phyloP scores from a whole-genome alignment of 2,888 invertebrate species.

The Phengaris alcon region DNA sequence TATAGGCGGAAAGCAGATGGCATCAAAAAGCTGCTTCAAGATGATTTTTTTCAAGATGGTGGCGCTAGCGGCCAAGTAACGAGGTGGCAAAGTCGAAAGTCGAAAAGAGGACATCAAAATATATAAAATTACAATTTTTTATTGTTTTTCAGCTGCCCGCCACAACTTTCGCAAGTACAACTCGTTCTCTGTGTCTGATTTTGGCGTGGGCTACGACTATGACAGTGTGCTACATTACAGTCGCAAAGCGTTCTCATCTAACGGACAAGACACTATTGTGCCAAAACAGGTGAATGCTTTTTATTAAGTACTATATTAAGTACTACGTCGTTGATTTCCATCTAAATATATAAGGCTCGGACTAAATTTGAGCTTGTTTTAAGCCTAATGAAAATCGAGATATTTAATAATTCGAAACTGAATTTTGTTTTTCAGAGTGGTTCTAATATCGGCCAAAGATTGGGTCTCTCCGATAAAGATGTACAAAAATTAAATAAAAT shows the following conservation, averaged over 20 bases:
- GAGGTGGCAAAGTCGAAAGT: no score
- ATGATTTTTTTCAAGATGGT: no score
- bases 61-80: no score
- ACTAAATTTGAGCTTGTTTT: no score
- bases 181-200: constrained; percentile 81
- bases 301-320: background rate
- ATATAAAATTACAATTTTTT: background rate
- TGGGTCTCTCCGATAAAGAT: constrained; percentile 79
- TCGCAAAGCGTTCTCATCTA: constrained; percentile 83
- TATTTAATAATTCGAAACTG: background rate
- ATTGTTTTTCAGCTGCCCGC: constrained; percentile 57
- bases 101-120: no score
- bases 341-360: no score
- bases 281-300: constrained; percentile 69
- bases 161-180: constrained; percentile 84
- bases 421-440: constrained; percentile 52
- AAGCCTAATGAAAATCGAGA: background rate
- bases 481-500: constrained; percentile 77
- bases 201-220: constrained; percentile 85
- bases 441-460: constrained; percentile 78
- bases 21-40: no score
- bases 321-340: no score
- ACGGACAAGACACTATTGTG: constrained; percentile 83
- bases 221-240: constrained; percentile 87
- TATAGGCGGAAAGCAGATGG: no score